Evolutionary conservation across 23 tunicate species (phyloP), one percentile per base, ranked within the genome.

Genomic region (Trididemnum clinides): DNA sequence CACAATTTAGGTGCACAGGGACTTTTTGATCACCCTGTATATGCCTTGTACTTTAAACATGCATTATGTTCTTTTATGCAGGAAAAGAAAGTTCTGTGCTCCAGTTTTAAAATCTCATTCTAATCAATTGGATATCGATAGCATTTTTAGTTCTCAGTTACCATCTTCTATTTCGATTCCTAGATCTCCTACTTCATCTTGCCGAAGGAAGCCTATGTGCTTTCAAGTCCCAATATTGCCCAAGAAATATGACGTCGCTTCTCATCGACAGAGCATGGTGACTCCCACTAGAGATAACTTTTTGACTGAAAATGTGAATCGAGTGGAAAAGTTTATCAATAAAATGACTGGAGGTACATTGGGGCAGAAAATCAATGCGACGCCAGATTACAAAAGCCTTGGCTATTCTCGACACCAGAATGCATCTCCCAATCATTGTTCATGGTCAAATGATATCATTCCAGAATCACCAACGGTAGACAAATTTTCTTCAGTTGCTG

Each of bases 161-260:
- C 57, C 75, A 29, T 66, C 75, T 5, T 7, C 10, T 31, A 28
- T 27, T 30, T 69, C 31, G n/a, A 37, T 23, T 36, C 23, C 26
- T 2, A 38, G 33, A 12, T 36, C 54, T 12, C 80, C 27, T 19
- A 20, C 54, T 7, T 73, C 25, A 1, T 36, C 33, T 5, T 38
- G 26, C 28, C 54, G 6, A 19, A 73, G 25, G 25, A 73, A 37
- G 4, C 57, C 80, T 12, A 73, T 10, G 19, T 73, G 80, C 29
- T 73, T 73, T 73, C 57, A 73, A 26, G 57, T 73, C 1, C 80
- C 80, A 19, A 18, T 73, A 36, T 3, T 29, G 31, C 37, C 75
- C 37, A 66, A 66, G 22, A 66, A 6, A 3, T 5, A 15, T 15
- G 15, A 44, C 15, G 10, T 15, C 15, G 54, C 54, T 44, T 44